Evolutionary conservation across 2,888 invertebrate species (phyloP).

Genomic region (Sinotaia quadrata): DNA sequence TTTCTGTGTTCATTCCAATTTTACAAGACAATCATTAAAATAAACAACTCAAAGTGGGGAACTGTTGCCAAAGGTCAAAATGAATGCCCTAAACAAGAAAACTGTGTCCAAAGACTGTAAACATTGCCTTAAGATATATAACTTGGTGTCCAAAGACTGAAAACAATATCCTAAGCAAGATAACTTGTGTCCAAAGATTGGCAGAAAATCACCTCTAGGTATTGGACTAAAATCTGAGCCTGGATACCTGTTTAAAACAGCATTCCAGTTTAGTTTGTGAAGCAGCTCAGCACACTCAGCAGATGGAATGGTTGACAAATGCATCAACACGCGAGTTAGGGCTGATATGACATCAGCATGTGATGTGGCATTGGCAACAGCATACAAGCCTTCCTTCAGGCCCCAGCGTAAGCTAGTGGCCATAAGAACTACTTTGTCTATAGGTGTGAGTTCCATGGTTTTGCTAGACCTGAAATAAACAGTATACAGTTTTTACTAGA

Average conservation of each 20-base stretch:
- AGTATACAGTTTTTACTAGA: not conserved
- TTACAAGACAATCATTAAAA: too few species aligned
- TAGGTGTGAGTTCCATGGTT: conserved; percentile 39
- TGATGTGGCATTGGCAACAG: conserved; percentile 64
- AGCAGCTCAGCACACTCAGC: conserved; percentile 44
- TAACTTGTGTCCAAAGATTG: too few species aligned
- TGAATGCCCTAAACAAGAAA: too few species aligned
- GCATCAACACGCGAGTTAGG: conserved; percentile 50
- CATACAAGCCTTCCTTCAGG: conserved; percentile 52
- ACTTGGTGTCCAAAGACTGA: too few species aligned
- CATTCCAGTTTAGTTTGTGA: conserved; percentile 57
- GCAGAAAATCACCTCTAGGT: too few species aligned
- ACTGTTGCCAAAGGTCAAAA: too few species aligned
- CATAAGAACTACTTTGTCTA: conserved; percentile 50
- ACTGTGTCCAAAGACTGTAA: too few species aligned
- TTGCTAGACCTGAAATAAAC: conserved; percentile 14
- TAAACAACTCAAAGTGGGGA: too few species aligned
- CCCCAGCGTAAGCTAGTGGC: conserved; percentile 55
- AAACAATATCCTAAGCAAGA: too few species aligned
- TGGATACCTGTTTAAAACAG: conserved; percentile 62
- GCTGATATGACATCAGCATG: conserved; percentile 56
- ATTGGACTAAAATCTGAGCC: too few species aligned
- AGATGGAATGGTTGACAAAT: conserved; percentile 45
- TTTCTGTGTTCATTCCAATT: too few species aligned
- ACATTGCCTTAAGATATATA: too few species aligned